These are phyloP conservation scores for Pseudorhiza aurosa DNA, from an alignment of 30 jellyfish, hydroid and myxozoan species.

Conservation along the genomic window DNA sequence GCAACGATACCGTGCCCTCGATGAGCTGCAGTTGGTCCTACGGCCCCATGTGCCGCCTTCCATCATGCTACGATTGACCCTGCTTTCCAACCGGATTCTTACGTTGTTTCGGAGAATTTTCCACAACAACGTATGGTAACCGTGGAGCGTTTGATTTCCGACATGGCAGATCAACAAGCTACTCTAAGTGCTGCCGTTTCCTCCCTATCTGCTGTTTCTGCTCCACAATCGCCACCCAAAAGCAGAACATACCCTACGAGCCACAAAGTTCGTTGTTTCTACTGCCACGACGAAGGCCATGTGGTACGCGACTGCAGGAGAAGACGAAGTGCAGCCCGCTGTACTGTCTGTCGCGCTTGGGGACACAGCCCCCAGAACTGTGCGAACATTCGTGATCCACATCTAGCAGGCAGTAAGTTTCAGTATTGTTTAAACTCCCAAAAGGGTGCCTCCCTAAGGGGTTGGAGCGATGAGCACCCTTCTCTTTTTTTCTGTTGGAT, in stretches of 20 bases:
- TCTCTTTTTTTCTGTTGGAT: slow-evolving; percentile 4
- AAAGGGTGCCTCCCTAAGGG: slow-evolving; percentile 17
- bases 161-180: slow-evolving; percentile 40
- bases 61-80: background rate
- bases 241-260: background rate
- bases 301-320: slow-evolving; percentile 2
- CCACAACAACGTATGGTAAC: background rate
- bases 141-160: background rate
- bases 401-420: background rate
- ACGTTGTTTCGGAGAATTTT: background rate
- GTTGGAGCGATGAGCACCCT: slow-evolving; percentile 26
- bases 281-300: slow-evolving; percentile 40
- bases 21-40: slow-evolving; percentile 22
- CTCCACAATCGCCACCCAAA: slow-evolving; percentile 14
- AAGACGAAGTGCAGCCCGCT: background rate
- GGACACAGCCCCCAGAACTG: slow-evolving; percentile 33
- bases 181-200: slow-evolving; percentile 14
- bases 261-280: background rate
- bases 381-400: background rate
- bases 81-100: background rate
- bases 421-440: slow-evolving; percentile 7
- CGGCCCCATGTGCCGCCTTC: slow-evolving; percentile 38
- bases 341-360: background rate
- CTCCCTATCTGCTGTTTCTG: slow-evolving; percentile 1
- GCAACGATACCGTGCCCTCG: slow-evolving; percentile 44